Percentiles rank a stretch among this genome's conserved stretches.
phyloP scores from a whole-genome alignment of 2,113 vertebrate species.

The Corvus moneduloides region DNA sequence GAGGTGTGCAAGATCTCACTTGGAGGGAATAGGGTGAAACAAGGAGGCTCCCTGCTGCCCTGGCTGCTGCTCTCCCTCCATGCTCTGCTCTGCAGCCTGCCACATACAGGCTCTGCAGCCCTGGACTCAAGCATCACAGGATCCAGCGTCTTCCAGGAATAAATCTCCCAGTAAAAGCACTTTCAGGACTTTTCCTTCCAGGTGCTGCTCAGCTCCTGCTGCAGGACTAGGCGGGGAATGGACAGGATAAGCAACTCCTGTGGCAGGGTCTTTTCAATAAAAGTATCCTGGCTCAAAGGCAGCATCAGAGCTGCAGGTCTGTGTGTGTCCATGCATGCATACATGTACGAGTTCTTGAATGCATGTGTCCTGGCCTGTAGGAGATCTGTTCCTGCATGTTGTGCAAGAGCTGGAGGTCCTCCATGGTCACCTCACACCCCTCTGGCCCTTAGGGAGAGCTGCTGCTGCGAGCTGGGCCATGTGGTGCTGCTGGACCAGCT shows the following conservation, averaged over 20 bases:
- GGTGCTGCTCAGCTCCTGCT: conserved; percentile 33
- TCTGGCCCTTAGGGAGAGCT: not conserved
- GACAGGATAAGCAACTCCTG: not conserved
- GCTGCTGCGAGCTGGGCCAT: not conserved
- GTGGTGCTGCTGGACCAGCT: not conserved
- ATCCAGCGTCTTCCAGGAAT: conserved; percentile 61
- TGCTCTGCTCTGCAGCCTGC: not conserved
- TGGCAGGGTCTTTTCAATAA: conserved; percentile 56
- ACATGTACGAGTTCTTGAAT: not conserved
- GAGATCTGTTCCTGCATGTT: not conserved
- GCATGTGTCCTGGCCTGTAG: accelerated
- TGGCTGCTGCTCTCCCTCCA: not conserved
- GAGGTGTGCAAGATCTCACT: not conserved
- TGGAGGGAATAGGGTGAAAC: not conserved
- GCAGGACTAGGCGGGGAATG: not conserved
- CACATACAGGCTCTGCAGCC: not conserved
- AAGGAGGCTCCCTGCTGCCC: not conserved
- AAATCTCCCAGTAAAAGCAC: conserved; percentile 43
- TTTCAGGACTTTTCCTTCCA: conserved; percentile 48
- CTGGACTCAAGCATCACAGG: conserved; percentile 39
- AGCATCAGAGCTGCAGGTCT: not conserved
- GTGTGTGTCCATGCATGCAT: not conserved
- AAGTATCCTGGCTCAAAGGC: conserved; percentile 54
- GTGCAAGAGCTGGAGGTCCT: not conserved
- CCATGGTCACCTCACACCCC: accelerated